Base-by-base conservation (phyloP, 2,888 invertebrate species). In the Maniola hyperantus region DNA sequence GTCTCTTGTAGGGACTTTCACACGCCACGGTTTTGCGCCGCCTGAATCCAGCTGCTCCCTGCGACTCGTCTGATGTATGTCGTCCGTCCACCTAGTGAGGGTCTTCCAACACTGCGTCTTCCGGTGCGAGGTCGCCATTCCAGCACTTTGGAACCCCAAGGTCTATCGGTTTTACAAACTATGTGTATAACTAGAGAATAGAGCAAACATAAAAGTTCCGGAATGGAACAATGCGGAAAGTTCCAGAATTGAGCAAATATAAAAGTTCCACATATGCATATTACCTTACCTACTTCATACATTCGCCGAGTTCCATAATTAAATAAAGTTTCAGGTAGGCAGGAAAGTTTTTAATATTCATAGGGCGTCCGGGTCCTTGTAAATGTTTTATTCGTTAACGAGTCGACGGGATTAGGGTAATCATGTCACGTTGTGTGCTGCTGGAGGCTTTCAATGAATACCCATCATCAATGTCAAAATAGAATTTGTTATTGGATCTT, bases 341-440 rank as follows among this genome's bases (percentile, higher is more conserved):
- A 85, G 84, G 81, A 83, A 80, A 78, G 75, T 78, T 85, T 85
- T 91, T 90, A 91, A 91, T 91, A 91, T 91, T 91, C 91, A 91
- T 89, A 83, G 77, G 77, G 83, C 79, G 73, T 76, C 74, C 78
- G 79, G 78, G 82, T 81, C 84, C 88, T 84, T 88, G 89, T 91
- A 89, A 91, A 91, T 91, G 90, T 91, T 91, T 91, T 88, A 91
- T 91, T 86, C 89, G 91, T 87, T 91, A 91, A 91, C 91, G 90
- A 90, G 88, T 83, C 81, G 76, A 75, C 77, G 68, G 85, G 86
- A 89, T 91, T 90, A 89, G 80, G 83, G 88, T 85, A 90, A 90
- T 89, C 89, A 84, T 87, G 89, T 89, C 91, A 91, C 90, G 89
- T 89, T 80, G 87, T 83, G n/a, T 82, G 80, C 77, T 70, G 68